Evolutionary conservation across 2,113 vertebrate species (phyloP).

Genomic region (rat (Rattus norvegicus)): DNA sequence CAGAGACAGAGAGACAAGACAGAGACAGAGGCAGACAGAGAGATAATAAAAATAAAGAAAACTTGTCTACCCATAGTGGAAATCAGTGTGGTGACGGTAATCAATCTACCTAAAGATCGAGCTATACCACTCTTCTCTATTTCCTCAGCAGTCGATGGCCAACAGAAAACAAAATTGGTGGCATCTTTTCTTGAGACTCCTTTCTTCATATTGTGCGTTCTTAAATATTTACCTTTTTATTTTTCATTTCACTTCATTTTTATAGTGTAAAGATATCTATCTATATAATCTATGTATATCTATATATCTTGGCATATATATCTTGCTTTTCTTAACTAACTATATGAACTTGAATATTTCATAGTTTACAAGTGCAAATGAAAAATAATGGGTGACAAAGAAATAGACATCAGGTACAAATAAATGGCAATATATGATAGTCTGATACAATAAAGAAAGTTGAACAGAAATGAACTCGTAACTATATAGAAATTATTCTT

Average conservation of each 20-base stretch:
- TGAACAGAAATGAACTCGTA: neutral
- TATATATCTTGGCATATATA: too few species aligned
- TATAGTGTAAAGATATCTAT: neutral
- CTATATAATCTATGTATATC: too few species aligned
- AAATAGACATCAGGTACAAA: too few species aligned
- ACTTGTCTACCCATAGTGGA: neutral
- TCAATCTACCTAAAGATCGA: neutral
- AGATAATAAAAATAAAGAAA: neutral
- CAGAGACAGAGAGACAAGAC: too few species aligned
- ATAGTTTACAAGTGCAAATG: neutral
- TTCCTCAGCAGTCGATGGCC: neutral
- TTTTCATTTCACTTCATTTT: neutral
- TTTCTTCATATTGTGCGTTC: neutral
- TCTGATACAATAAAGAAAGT: neutral
- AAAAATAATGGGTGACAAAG: neutral
- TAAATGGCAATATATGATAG: neutral
- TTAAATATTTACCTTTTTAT: neutral
- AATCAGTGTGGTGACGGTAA: neutral
- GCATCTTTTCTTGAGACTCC: neutral
- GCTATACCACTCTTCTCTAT: neutral
- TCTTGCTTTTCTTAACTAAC: neutral
- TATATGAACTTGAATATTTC: too few species aligned
- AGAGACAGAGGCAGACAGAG: too few species aligned
- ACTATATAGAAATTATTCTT: neutral
- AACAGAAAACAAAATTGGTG: neutral